Conservation (phyloP, 1,140 invertebrate genomes). For the Drosophila pseudoananassae region DNA sequence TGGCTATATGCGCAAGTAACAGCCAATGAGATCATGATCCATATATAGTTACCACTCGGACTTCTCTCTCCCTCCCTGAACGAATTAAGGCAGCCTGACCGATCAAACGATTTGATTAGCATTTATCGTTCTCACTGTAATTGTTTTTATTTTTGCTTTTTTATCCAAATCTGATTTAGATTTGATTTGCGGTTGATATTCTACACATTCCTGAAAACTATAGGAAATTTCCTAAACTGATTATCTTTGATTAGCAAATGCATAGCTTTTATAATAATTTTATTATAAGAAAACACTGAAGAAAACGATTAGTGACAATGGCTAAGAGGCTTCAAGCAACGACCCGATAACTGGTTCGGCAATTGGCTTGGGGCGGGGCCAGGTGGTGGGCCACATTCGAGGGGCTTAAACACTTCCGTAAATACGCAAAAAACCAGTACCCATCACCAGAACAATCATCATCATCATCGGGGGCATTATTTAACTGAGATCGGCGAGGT, state of each 20-base stretch:
- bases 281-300: too few species aligned
- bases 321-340: conserved; percentile 16
- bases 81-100: conserved; percentile 39
- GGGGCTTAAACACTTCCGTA: conserved; percentile 66
- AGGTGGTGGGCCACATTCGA: conserved; percentile 31
- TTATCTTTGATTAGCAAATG: neutral
- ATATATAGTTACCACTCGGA: conserved; percentile 44
- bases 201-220: neutral
- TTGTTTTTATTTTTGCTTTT: conserved; percentile 33
- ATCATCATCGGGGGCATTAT: conserved; percentile 56
- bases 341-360: conserved; percentile 45
- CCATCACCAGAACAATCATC: conserved; percentile 50
- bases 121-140: conserved; percentile 59
- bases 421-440: conserved; percentile 74
- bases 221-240: neutral
- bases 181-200: conserved; percentile 12
- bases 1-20: conserved; percentile 64
- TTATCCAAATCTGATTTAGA: conserved; percentile 9
- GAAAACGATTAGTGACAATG: conserved; percentile 31
- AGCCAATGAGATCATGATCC: conserved; percentile 74
- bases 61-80: neutral
- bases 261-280: neutral
- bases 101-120: conserved; percentile 59
- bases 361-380: conserved; percentile 52
- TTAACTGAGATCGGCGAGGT: conserved; percentile 45